Percentiles rank a stretch among this genome's conserved stretches.
Conservation (phyloP, 2,888 invertebrate species). For the Diploptera punctata region DNA sequence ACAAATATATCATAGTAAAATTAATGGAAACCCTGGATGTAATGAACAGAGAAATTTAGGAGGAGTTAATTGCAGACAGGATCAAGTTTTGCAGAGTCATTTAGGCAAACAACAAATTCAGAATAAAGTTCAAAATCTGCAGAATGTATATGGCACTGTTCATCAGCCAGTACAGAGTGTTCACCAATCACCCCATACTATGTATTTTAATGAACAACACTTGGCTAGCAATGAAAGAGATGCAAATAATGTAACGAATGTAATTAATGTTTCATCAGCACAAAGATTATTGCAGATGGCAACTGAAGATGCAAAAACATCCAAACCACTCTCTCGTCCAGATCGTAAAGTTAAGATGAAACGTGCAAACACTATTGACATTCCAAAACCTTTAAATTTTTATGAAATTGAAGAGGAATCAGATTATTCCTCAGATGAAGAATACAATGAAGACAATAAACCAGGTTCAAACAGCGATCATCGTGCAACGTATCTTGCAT, state of each 20-base stretch:
- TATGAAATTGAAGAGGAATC: conserved; percentile 48
- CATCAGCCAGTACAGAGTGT: neutral
- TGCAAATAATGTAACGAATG: neutral
- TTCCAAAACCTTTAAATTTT: conserved; percentile 72
- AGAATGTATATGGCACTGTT: neutral
- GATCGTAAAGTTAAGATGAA: conserved; percentile 81
- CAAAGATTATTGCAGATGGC: conserved; percentile 48
- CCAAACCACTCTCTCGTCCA: conserved; percentile 50
- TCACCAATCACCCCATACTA: neutral
- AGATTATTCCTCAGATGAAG: conserved; percentile 57
- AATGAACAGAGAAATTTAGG: too few relatives aligned
- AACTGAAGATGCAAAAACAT: conserved; percentile 43
- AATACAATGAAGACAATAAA: conserved; percentile 53
- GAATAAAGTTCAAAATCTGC: too few relatives aligned
- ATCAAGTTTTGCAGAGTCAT: too few relatives aligned
- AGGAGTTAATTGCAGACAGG: too few relatives aligned
- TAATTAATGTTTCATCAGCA: conserved; percentile 39
- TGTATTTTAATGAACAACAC: neutral
- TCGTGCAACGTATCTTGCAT: conserved; percentile 53
- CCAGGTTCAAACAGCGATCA: conserved; percentile 49
- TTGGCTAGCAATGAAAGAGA: neutral
- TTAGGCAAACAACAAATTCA: too few relatives aligned
- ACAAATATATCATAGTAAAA: too few relatives aligned
- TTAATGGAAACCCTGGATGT: too few relatives aligned
- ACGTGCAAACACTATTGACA: conserved; percentile 88